Conservation (phyloP, 2,797 vertebrate species). For the Epinephelus awoara region DNA sequence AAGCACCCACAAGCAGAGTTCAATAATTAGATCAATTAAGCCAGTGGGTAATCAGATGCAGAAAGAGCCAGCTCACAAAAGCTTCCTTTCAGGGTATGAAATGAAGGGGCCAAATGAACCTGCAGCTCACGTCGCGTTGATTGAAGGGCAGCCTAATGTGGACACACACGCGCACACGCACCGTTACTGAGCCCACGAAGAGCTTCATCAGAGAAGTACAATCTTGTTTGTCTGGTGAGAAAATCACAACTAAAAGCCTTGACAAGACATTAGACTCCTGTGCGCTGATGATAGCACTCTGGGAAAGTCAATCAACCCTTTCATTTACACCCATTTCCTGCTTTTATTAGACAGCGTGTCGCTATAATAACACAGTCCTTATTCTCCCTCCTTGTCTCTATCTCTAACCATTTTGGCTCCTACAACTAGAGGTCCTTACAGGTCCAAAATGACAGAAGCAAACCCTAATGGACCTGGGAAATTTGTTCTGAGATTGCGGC, state of each 20-base stretch:
- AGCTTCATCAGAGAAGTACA: slow-evolving; percentile 21
- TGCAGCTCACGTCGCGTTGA: slow-evolving; percentile 56
- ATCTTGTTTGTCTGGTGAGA: slow-evolving; percentile 31
- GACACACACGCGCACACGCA: slow-evolving; percentile 1
- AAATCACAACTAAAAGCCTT: slow-evolving; percentile 34
- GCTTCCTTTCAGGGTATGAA: slow-evolving; percentile 68
- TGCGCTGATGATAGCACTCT: slow-evolving; percentile 35
- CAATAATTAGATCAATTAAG: slow-evolving; percentile 87
- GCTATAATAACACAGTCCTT: slow-evolving; percentile 2
- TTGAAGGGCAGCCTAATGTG: slow-evolving; percentile 49
- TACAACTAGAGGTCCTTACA: background rate
- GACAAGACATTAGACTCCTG: slow-evolving; percentile 23
- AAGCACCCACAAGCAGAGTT: slow-evolving; percentile 79
- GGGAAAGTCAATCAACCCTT: slow-evolving; percentile 36
- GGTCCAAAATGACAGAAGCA: too few relatives aligned
- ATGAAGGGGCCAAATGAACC: slow-evolving; percentile 55
- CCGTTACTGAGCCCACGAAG: slow-evolving; percentile 7
- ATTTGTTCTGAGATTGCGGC: too few relatives aligned
- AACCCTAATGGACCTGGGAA: too few relatives aligned
- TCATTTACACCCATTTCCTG: slow-evolving; percentile 40
- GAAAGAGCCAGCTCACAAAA: slow-evolving; percentile 68
- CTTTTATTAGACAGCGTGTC: slow-evolving; percentile 22
- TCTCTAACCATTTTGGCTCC: background rate
- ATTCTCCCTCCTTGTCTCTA: background rate
- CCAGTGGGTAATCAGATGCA: slow-evolving; percentile 80